Percentiles rank a stretch among this genome's conserved stretches.
phyloP scores from a whole-genome alignment of 1,140 invertebrate genomes.

The Euglossa dilemma region DNA sequence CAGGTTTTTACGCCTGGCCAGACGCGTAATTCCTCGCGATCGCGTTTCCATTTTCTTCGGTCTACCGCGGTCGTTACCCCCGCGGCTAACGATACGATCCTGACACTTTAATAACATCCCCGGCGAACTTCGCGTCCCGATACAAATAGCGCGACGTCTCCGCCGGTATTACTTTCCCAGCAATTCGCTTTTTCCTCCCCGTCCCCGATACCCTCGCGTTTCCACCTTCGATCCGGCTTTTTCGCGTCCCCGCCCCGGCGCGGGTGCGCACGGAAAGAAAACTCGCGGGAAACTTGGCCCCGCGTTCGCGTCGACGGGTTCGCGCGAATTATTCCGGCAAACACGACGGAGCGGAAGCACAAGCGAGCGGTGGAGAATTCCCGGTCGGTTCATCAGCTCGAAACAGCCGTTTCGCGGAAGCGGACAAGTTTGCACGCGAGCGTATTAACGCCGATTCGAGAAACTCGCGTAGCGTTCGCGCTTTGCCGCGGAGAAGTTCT shows the following conservation, averaged over 20 bases:
- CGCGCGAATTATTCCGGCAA: slow-evolving; percentile 30
- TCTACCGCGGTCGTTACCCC: not conserved
- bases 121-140: slow-evolving; percentile 4
- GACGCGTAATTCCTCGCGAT: slow-evolving; percentile 14
- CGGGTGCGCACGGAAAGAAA: not conserved
- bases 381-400: slow-evolving; percentile 31
- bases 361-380: not conserved
- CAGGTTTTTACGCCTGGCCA: not conserved
- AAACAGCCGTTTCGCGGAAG: slow-evolving; percentile 2
- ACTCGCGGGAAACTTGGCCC: not conserved
- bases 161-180: slow-evolving; percentile 5
- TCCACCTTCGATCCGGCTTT: not conserved
- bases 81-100: slow-evolving; percentile 19
- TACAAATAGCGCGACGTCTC: slow-evolving; percentile 1
- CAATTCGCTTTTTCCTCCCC: not conserved
- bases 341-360: slow-evolving; percentile 24
- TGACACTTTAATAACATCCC: slow-evolving; percentile 40
- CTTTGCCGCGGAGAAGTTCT: slow-evolving; percentile 29
- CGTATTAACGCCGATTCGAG: slow-evolving; percentile 22
- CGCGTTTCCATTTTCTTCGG: slow-evolving; percentile 24
- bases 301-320: not conserved
- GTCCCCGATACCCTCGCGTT: not conserved
- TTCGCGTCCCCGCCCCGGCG: no score
- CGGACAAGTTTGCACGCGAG: not conserved
- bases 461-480: slow-evolving; percentile 24